Evolutionary conservation across 2,113 vertebrate species (phyloP).

Genomic region (Ochotona princeps): DNA sequence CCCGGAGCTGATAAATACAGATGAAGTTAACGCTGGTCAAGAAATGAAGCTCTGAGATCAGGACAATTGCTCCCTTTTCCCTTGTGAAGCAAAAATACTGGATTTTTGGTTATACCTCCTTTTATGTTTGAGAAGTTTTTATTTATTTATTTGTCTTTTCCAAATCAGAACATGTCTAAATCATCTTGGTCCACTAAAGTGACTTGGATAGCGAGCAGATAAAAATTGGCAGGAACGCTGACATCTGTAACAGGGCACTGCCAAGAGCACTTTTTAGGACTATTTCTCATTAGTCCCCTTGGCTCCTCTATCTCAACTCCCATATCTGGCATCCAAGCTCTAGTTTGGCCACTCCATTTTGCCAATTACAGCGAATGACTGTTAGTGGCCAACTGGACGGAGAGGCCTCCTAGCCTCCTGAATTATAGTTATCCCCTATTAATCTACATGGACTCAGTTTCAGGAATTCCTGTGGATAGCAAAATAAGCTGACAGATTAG

Average conservation of each 20-base stretch:
- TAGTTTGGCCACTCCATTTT: background rate
- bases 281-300: background rate
- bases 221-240: slow-evolving; percentile 8
- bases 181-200: background rate
- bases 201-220: background rate
- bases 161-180: background rate
- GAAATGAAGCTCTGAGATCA: background rate
- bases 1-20: background rate
- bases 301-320: background rate
- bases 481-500: background rate
- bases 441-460: no score
- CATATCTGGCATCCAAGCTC: background rate
- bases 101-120: background rate
- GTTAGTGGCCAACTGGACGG: background rate
- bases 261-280: slow-evolving; percentile 1
- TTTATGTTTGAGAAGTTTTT: background rate
- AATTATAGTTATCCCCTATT: background rate
- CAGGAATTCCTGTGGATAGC: no score
- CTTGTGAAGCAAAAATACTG: background rate
- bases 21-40: background rate
- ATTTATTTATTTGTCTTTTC: background rate
- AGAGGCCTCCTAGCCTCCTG: background rate
- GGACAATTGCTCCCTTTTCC: background rate
- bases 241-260: background rate
- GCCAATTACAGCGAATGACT: background rate